Evolutionary conservation across 53 echinoderm and acorn worm genomes (phyloP).

Genomic region (Paracentrotus lividus): DNA sequence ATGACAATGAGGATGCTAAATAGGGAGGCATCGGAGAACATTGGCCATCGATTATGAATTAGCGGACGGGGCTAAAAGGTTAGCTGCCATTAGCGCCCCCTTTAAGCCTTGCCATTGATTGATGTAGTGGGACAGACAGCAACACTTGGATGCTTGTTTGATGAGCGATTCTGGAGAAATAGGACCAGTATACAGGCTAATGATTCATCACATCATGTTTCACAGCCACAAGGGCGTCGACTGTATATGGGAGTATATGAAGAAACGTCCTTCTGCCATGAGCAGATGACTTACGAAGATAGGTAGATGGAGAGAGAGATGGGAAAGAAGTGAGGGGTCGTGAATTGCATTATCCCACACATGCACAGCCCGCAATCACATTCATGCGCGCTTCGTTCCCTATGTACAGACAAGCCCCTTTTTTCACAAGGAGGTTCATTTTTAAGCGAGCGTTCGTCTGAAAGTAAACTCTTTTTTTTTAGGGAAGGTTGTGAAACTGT

Average conservation of each 20-base stretch:
- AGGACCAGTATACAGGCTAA: conserved; percentile 1
- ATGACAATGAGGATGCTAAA: background rate
- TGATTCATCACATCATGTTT: background rate
- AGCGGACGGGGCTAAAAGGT: conserved; percentile 14
- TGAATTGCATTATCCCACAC: conserved; percentile 30
- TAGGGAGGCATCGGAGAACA: background rate
- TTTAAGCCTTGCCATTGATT: conserved; percentile 7
- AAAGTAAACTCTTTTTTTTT: background rate
- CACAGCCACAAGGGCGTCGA: too few species aligned
- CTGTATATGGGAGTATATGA: too few species aligned
- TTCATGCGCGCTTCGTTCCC: background rate
- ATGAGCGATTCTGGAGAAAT: conserved; percentile 14
- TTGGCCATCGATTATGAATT: conserved; percentile 33
- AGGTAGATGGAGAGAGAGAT: background rate
- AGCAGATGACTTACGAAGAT: too few species aligned
- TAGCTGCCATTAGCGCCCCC: conserved; percentile 39
- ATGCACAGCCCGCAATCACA: conserved; percentile 14
- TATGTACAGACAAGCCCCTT: background rate
- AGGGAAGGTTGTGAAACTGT: background rate
- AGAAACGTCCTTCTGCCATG: too few species aligned
- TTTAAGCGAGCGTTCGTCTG: background rate
- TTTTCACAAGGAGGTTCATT: background rate
- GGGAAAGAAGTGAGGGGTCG: background rate
- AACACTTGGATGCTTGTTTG: conserved; percentile 38
- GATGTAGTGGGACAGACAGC: conserved; percentile 14